Conservation (phyloP, 1,140 invertebrate species). For the Drosophila kohkoa region DNA sequence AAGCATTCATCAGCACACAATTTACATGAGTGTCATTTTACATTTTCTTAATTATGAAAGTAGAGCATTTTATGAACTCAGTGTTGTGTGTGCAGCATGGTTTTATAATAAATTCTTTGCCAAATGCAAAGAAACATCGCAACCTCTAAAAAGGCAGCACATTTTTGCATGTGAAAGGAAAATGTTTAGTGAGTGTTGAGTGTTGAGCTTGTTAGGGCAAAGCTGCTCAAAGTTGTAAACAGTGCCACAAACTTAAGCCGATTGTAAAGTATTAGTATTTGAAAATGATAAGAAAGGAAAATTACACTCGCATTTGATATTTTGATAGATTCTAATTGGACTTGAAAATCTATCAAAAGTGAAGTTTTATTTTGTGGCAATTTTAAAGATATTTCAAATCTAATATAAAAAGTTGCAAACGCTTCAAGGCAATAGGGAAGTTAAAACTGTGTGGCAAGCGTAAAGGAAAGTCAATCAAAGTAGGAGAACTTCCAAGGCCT, state of each 20-base stretch:
- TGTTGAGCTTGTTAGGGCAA: slow-evolving; percentile 4
- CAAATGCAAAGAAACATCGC: background rate
- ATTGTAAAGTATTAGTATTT: slow-evolving; percentile 11
- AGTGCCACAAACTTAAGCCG: slow-evolving; percentile 23
- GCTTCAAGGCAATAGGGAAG: background rate
- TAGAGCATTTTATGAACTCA: background rate
- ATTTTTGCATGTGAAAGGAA: background rate
- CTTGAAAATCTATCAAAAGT: background rate
- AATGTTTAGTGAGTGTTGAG: background rate
- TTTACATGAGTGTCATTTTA: background rate
- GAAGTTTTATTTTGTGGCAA: background rate
- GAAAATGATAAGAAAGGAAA: background rate
- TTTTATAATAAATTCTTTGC: background rate
- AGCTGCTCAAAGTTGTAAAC: background rate
- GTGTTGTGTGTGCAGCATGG: background rate
- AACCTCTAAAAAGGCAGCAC: background rate
- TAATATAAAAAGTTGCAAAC: background rate
- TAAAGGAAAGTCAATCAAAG: background rate
- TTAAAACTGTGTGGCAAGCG: background rate
- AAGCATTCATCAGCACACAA: background rate
- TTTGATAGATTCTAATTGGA: slow-evolving; percentile 38
- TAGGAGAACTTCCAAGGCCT: background rate
- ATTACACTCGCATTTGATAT: slow-evolving; percentile 13
- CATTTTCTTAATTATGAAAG: slow-evolving; percentile 23
- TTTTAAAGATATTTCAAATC: background rate